phyloP scores from a whole-genome alignment of 1,140 invertebrate genomes.

The Lasioglossum albipes region DNA sequence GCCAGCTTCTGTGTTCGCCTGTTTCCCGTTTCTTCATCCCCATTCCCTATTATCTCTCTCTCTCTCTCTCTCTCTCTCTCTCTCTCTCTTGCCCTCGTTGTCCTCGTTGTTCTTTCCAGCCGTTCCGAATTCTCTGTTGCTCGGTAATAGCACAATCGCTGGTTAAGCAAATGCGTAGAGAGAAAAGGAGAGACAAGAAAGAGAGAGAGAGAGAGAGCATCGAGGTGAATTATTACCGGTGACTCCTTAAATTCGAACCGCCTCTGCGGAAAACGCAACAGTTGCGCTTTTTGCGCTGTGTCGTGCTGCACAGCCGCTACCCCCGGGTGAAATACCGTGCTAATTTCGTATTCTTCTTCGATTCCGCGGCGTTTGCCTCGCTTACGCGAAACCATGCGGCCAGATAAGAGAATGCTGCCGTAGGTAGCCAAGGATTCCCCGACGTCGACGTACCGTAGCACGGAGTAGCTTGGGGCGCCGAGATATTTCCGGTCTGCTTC shows the following conservation, averaged over 20 bases:
- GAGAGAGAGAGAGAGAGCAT: too few species aligned
- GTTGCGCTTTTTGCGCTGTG: constrained; percentile 26
- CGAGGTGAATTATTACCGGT: constrained; percentile 13
- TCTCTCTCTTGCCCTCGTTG: not conserved
- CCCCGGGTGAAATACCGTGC: constrained; percentile 6
- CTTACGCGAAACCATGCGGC: not conserved
- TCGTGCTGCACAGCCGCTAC: not conserved
- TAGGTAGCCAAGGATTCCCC: too few species aligned
- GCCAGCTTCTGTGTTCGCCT: not conserved
- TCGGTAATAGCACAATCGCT: constrained; percentile 24
- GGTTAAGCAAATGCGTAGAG: constrained; percentile 26
- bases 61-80: not conserved
- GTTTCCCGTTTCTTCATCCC: not conserved
- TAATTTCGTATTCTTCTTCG: constrained; percentile 28
- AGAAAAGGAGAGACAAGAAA: too few species aligned
- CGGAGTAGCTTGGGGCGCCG: not conserved
- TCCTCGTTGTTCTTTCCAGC: not conserved
- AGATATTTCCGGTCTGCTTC: constrained; percentile 3
- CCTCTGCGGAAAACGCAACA: constrained; percentile 15
- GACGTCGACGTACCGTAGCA: too few species aligned
- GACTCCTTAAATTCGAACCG: constrained; percentile 12
- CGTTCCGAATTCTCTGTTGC: too few species aligned
- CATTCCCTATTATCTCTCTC: not conserved
- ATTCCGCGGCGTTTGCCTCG: not conserved
- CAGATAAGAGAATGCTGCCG: too few species aligned